phyloP scores from a whole-genome alignment of 2,888 invertebrate genomes.

The Tipula vernalis region DNA sequence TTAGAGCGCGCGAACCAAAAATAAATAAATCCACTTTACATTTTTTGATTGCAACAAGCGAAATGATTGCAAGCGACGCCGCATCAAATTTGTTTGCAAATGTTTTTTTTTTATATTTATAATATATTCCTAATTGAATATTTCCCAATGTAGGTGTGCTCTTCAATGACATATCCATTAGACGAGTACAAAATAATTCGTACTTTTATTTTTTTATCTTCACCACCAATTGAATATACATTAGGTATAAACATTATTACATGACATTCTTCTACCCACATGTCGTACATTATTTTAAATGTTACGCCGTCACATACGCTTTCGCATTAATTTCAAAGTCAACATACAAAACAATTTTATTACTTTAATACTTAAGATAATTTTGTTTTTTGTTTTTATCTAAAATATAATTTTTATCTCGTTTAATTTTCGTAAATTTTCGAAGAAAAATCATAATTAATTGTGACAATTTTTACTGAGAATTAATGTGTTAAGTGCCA shows the following conservation, averaged over 20 bases:
- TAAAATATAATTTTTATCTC: neutral
- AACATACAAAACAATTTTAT: neutral
- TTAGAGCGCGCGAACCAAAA: neutral
- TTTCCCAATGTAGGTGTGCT: neutral
- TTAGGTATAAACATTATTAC: neutral
- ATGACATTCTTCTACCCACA: neutral
- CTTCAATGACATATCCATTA: neutral
- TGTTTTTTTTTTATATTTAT: no score
- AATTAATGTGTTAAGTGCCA: neutral
- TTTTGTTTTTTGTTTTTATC: neutral
- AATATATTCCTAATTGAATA: neutral
- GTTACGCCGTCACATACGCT: neutral
- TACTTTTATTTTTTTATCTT: neutral
- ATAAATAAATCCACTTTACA: neutral
- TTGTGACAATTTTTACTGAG: neutral
- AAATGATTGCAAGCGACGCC: neutral
- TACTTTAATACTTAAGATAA: neutral
- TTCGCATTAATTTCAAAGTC: neutral
- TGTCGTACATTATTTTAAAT: neutral
- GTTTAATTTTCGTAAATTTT: neutral
- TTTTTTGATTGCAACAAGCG: neutral
- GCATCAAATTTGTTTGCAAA: neutral
- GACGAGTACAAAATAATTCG: neutral
- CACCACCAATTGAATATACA: neutral
- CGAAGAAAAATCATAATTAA: neutral